Evolutionary conservation across 1,140 invertebrate species (phyloP), one percentile per base, ranked within the genome.

Genomic region (Cydia strobilella): DNA sequence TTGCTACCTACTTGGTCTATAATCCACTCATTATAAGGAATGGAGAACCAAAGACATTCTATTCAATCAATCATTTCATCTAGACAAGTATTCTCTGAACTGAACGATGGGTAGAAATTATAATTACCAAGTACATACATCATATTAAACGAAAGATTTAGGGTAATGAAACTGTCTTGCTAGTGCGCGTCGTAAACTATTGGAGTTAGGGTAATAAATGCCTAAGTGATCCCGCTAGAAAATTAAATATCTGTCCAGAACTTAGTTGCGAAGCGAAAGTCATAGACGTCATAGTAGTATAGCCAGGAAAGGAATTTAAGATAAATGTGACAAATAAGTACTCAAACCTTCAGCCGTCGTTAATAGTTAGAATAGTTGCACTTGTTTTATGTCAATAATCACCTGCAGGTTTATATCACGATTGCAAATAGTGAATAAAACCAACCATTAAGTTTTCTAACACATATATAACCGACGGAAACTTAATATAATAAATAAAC

Each of bases 211-310:
- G 15, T 54, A 54, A 54, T 54, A 54, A 54, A 20, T n/a, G 51
- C n/a, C n/a, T 48, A 54, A 18, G 51, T 18, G n/a, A 54, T 54
- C 51, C 51, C n/a, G 20, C 18, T 59, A 59, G 54, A 20, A 23
- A 59, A 23, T 59, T 59, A 10, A 20, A 59, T 59, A 18, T 59
- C 54, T 59, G 20, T 12, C 20, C 54, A n/a, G 20, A 54, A 59
- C 20, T 23, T 23, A 59, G 54, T 20, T 59, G 54, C 18, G 54
- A 59, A 59, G 54, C 54, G 54, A 59, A 59, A 59, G 54, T 59
- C 1, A 45, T 54, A 18, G 5, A 20, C n/a, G n/a, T n/a, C n/a
- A n/a, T n/a, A n/a, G n/a, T 54, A 54, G 3, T 18, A 54, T 18
- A 51, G 51, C 7, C 9, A 23, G 54, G 54, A 59, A 59, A 59